Conservation (phyloP, 2,113 vertebrate genomes). For the Paraplagusia blochii region DNA sequence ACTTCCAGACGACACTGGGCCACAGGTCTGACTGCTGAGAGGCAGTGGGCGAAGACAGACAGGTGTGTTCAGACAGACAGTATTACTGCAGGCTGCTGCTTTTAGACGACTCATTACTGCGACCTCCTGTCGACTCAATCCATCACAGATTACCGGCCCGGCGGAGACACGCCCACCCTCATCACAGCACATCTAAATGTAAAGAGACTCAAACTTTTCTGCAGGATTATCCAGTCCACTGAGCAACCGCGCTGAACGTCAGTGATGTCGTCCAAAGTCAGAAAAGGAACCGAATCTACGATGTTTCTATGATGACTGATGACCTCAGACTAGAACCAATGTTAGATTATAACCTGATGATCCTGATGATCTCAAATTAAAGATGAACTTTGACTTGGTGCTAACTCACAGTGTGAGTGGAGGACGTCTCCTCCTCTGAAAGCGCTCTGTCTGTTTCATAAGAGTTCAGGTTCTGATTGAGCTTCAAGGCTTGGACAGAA, state of each 20-base stretch:
- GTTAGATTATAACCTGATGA: too few species aligned
- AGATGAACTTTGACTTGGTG: too few species aligned
- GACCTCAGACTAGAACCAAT: background rate
- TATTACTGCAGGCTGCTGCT: slow-evolving; percentile 50
- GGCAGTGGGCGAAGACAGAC: background rate
- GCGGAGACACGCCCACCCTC: slow-evolving; percentile 14
- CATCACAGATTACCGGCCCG: slow-evolving; percentile 35
- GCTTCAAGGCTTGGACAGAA: too few species aligned
- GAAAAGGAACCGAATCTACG: background rate
- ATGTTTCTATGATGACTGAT: background rate
- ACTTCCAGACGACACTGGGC: too few species aligned
- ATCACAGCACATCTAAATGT: slow-evolving; percentile 27
- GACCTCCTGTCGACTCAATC: slow-evolving; percentile 33
- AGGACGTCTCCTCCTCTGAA: too few species aligned
- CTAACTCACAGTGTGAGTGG: too few species aligned
- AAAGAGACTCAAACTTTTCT: slow-evolving; percentile 25
- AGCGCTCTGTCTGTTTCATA: too few species aligned
- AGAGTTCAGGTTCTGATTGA: too few species aligned
- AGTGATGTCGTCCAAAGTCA: background rate
- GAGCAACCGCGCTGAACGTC: background rate
- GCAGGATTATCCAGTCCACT: background rate
- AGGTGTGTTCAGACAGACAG: slow-evolving; percentile 4
- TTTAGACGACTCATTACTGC: slow-evolving; percentile 54
- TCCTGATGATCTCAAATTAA: too few species aligned
- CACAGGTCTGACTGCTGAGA: background rate